A percentile compares a stretch with the other conserved stretches of the same genome.
Conservation (phyloP, 2,888 invertebrate species). For the Acleris cristana region DNA sequence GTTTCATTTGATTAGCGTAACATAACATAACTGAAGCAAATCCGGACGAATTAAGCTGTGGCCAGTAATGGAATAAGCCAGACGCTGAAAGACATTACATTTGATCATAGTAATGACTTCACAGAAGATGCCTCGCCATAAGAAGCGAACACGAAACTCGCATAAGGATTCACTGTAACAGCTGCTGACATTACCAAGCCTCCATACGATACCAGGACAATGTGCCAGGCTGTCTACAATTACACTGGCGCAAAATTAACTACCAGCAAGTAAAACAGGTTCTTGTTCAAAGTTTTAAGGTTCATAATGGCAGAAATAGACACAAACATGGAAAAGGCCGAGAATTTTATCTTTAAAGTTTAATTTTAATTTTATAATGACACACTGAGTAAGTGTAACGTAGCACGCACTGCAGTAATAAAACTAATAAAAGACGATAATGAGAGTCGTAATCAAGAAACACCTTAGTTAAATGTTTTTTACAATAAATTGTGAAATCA, state of each 20-base stretch:
- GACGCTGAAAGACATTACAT: slow-evolving; percentile 27
- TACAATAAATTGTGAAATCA: not conserved
- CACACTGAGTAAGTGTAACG: too few species aligned
- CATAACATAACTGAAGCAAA: slow-evolving; percentile 6
- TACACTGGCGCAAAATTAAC: slow-evolving; percentile 43
- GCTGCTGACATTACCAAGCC: slow-evolving; percentile 47
- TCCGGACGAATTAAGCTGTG: slow-evolving; percentile 9
- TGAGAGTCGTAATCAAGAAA: not conserved
- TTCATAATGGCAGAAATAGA: slow-evolving; percentile 6
- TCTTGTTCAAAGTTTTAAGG: slow-evolving; percentile 9
- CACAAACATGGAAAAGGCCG: not conserved
- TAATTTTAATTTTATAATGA: too few species aligned
- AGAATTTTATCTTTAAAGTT: slow-evolving; percentile 1
- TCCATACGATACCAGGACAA: slow-evolving; percentile 49
- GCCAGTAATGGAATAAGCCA: slow-evolving; percentile 6
- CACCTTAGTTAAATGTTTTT: not conserved
- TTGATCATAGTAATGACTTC: slow-evolving; percentile 33
- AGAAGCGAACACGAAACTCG: slow-evolving; percentile 24
- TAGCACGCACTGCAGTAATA: too few species aligned
- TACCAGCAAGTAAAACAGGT: slow-evolving; percentile 25
- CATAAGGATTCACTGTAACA: slow-evolving; percentile 36
- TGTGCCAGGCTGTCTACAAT: slow-evolving; percentile 51
- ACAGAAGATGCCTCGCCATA: slow-evolving; percentile 29
- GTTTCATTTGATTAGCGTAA: not conserved
- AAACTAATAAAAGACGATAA: too few species aligned